Percentiles rank a stretch among this genome's conserved stretches.
These are phyloP conservation scores for Silurus lanzhouensis DNA, from an alignment of 2,797 vertebrate species.

Conservation along the genomic window DNA sequence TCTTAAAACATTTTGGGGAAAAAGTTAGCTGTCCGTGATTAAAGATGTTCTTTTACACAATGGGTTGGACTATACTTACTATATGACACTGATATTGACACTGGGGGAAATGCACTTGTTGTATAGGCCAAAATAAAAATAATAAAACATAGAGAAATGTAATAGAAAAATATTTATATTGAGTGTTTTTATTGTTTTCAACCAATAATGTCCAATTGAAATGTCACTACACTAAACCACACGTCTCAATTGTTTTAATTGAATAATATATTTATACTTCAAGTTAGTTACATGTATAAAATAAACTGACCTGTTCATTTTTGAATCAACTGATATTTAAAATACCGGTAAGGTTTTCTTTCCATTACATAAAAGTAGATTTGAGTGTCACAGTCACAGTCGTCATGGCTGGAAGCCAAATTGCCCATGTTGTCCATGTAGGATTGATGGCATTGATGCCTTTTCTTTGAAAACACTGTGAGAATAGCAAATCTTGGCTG, in stretches of 20 bases:
- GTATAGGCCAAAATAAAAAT: neutral
- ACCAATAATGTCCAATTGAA: neutral
- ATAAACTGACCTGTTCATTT: too few relatives aligned
- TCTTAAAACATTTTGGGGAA: neutral
- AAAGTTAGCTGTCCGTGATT: neutral
- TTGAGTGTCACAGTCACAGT: neutral
- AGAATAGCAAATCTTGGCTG: neutral
- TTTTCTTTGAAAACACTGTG: neutral
- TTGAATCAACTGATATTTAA: too few relatives aligned
- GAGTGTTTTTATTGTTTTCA: neutral
- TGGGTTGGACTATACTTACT: neutral
- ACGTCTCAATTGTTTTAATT: neutral
- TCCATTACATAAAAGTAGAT: neutral
- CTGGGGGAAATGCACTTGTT: neutral
- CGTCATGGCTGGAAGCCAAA: neutral
- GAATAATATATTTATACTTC: neutral
- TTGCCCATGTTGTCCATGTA: neutral
- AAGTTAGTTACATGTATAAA: neutral
- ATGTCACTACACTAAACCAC: neutral
- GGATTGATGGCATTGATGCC: neutral
- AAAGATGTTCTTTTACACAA: neutral
- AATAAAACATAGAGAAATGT: neutral
- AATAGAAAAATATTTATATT: neutral
- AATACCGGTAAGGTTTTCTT: neutral
- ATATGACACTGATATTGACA: constrained; percentile 1